Base-by-base conservation (phyloP, 2,113 vertebrate species). In the Anhinga anhinga region DNA sequence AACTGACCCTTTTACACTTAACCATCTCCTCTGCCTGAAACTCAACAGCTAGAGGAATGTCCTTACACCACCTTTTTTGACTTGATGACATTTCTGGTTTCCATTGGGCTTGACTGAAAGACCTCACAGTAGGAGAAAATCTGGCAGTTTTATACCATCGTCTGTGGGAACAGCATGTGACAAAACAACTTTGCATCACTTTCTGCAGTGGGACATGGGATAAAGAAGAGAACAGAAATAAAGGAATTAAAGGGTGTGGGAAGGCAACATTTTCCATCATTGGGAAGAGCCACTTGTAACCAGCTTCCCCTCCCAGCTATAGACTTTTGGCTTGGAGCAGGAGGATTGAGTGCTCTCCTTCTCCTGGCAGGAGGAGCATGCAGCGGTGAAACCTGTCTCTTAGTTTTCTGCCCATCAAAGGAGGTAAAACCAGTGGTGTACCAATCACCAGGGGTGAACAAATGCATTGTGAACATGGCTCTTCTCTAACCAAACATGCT, bases 111-210 rank as follows among this genome's bases (percentile, higher is more conserved):
- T 5, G 45, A 34, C 63, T 56, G 67, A 47, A 19, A 34, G 70
- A 61, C 34, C 84, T 89, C 93, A 12, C 56, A 96, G 76, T 7
- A 36, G 91, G 91, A 91, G 81, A 40, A 78, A 80, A 47, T 13
- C 70, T 52, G 91, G 61, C 14, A 8, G 73, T 26, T 47, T 22
- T 38, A 25, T 32, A 30, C 20, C 65, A 15, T 69, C 23, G 1
- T 52, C 73, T 56, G 83, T 9, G 61, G 88, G 38, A 36, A n/a
- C 65, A 72, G 56, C 56, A 49, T 67, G 85, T 86, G 85, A 56
- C 91, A 89, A 69, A 86, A 5, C 63, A 52, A 59, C 71, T 73
- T 52, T 47, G 65, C 50, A 16, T 73, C 76, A 32, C 25, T 55
- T 80, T 78, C 91, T 66, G 73, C 38, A 12, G 36, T 7, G 73